Base-by-base conservation (phyloP, 2,113 vertebrate genomes). In the Tauraco erythrolophus region DNA sequence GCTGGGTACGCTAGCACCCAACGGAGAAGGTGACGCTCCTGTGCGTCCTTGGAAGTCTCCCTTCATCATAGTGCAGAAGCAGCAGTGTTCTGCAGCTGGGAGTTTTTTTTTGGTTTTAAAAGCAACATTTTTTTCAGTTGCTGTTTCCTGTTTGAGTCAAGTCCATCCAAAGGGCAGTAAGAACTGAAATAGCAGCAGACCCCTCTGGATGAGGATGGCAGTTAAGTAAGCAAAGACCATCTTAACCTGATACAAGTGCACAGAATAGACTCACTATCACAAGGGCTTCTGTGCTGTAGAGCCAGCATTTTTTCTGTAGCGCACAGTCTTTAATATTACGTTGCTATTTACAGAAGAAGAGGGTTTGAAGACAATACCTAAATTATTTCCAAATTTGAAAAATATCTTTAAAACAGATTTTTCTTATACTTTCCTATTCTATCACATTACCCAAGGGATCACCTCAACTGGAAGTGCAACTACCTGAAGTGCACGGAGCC, bases 1-100 rank as follows among this genome's bases (percentile, higher is more conserved):
- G 9, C 28, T 30, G 27, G 41, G 11, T 10, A 6, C 21, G 28
- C 5, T 10, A 13, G 25, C 2, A 1, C 22, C 33, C 1, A 0
- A 15, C 1, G 0, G 48, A 62, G 18, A 30, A 51, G 33, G 25
- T 4, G 46, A 18, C 0, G 3, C 11, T 68, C 24, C 65, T 33
- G 6, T 5, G 4, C 10, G 31, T 18, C 41, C 30, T 57, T 25
- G 11, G 15, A 58, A 43, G 9, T 30, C 30, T 14, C 30, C n/a
- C 51, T 84, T 58, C 56, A 22, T 19, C 41, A n/a, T 18, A 23
- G 14, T 4, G 37, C 35, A 51, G 62, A 72, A 87, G 43, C 7
- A 46, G 12, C 33, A 35, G 19, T 17, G 18, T 19, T 60, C 31
- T 27, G 4, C 68, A 70, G 53, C 46, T 71, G 31, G 45, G 58